A percentile compares a stretch with the other conserved stretches of the same genome.
Conservation (phyloP, 2,797 vertebrate species). For the Bradypodion pumilum region DNA sequence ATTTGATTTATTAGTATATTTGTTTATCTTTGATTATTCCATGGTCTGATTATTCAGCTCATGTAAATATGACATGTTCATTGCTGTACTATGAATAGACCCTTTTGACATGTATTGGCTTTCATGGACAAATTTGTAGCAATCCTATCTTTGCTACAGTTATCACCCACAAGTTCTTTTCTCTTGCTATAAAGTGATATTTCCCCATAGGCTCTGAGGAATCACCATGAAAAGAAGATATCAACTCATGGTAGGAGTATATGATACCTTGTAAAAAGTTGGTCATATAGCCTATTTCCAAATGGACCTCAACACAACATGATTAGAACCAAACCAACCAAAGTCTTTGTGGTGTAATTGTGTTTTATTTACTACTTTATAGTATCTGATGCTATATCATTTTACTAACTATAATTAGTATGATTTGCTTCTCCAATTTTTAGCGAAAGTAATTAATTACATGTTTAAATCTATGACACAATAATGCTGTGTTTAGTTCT, state of each 20-base stretch:
- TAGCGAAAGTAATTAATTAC: not conserved
- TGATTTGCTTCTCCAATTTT: not conserved
- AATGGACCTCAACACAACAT: not conserved
- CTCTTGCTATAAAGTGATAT: not conserved
- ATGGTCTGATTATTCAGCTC: conserved; percentile 27
- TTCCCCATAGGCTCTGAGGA: too few species aligned
- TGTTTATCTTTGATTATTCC: conserved; percentile 22
- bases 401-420: not conserved
- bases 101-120: conserved; percentile 9
- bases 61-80: not conserved
- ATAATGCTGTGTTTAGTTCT: not conserved
- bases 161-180: not conserved
- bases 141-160: not conserved
- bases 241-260: not conserved
- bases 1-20: conserved; percentile 28
- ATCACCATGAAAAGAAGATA: not conserved
- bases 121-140: conserved; percentile 3
- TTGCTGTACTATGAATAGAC: conserved; percentile 9
- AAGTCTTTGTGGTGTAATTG: not conserved
- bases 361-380: not conserved
- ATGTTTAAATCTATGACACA: not conserved
- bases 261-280: not conserved
- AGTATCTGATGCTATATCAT: not conserved
- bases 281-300: not conserved
- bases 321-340: not conserved